phyloP scores from a whole-genome alignment of 2,888 invertebrate species.

The Caenorhabditis panamensis region DNA sequence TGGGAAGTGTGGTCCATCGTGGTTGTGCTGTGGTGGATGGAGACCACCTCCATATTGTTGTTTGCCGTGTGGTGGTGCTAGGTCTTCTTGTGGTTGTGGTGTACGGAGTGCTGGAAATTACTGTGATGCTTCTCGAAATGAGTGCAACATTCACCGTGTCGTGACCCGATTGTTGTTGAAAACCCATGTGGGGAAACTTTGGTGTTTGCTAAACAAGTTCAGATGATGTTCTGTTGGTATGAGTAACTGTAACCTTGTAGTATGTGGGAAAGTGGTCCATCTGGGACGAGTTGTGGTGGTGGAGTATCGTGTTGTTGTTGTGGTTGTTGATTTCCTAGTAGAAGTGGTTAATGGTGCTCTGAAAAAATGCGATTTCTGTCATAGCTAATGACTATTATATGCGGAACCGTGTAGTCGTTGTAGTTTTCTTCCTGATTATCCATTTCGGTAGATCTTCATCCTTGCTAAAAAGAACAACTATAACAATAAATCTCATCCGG shows the following conservation, averaged over 20 bases:
- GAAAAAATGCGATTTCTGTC: neutral
- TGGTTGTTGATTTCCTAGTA: neutral
- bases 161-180: neutral
- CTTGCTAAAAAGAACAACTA: neutral
- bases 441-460: neutral
- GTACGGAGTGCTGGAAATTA: neutral
- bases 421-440: neutral
- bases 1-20: neutral
- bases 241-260: neutral
- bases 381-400: neutral
- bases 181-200: neutral
- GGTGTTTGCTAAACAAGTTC: neutral
- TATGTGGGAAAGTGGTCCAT: neutral
- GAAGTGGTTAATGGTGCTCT: neutral
- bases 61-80: constrained; percentile 1
- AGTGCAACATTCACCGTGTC: neutral
- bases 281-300: neutral
- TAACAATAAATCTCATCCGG: neutral
- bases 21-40: constrained; percentile 2
- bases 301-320: neutral
- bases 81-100: constrained; percentile 3
- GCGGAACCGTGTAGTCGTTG: neutral
- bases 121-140: neutral
- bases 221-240: neutral
- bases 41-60: neutral